Conservation (phyloP, 2,797 vertebrate genomes). For the Phyllotis vaccarum region DNA sequence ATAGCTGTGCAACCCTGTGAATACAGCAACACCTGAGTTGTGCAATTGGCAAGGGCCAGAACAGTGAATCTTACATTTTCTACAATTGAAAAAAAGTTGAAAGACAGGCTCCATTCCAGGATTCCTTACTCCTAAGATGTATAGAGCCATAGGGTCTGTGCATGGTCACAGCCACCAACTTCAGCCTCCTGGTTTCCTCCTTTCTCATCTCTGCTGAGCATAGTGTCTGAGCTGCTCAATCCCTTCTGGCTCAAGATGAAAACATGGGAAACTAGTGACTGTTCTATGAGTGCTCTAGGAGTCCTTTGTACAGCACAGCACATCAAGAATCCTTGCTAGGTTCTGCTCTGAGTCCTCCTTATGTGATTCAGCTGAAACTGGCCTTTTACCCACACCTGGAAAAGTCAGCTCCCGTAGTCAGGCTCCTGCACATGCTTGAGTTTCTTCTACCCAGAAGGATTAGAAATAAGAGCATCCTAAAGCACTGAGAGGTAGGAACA, state of each 20-base stretch:
- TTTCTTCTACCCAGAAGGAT: slow-evolving; percentile 23
- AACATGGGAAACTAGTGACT: background rate
- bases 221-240: background rate
- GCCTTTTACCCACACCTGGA: background rate
- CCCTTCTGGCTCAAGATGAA: slow-evolving; percentile 5
- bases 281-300: background rate
- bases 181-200: background rate
- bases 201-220: background rate
- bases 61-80: background rate
- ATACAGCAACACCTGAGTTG: background rate
- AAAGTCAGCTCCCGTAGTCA: background rate
- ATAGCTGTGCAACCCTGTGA: background rate
- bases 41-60: background rate
- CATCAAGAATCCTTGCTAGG: background rate
- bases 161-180: too few species aligned
- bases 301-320: background rate
- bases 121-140: background rate
- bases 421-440: background rate
- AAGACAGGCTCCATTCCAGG: background rate
- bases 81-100: background rate
- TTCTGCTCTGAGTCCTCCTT: background rate
- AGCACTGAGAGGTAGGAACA: background rate
- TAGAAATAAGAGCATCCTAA: background rate
- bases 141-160: background rate
- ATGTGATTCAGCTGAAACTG: background rate